phyloP scores from a whole-genome alignment of 2,113 vertebrate species.

The Actinemys pallida region DNA sequence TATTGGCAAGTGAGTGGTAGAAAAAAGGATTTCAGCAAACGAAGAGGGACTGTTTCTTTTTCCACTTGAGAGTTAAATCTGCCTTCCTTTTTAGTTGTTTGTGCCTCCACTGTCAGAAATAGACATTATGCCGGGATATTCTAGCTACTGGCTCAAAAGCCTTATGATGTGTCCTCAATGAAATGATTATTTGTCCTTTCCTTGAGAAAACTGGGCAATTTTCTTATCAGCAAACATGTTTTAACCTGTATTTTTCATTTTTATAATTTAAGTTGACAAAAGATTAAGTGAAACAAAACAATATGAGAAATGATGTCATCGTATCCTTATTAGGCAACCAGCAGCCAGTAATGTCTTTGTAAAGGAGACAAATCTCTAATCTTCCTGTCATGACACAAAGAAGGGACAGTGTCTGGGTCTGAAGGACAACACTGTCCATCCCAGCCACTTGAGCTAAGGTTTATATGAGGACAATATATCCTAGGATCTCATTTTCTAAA shows the following conservation, averaged over 20 bases:
- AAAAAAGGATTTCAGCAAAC: neutral
- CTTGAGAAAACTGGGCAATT: neutral
- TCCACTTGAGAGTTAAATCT: neutral
- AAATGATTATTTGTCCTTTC: neutral
- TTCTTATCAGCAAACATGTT: neutral
- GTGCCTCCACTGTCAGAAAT: neutral
- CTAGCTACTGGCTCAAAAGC: neutral
- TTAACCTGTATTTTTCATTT: neutral
- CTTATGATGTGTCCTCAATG: neutral
- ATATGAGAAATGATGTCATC: neutral
- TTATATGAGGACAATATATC: neutral
- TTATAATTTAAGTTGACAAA: neutral
- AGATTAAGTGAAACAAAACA: neutral
- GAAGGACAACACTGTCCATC: neutral
- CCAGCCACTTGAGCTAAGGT: neutral
- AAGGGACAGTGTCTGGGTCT: neutral
- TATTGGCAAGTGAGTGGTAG: neutral
- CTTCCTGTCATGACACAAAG: neutral
- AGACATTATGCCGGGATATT: neutral
- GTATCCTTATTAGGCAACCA: neutral
- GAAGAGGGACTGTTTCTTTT: neutral
- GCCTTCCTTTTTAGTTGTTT: neutral
- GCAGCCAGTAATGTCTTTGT: neutral
- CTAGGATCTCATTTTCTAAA: neutral
- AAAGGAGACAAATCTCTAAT: conserved; percentile 1